These are phyloP conservation scores for Brachionus manjavacas DNA, from an alignment of 1,140 invertebrate species.

Conservation along the genomic window DNA sequence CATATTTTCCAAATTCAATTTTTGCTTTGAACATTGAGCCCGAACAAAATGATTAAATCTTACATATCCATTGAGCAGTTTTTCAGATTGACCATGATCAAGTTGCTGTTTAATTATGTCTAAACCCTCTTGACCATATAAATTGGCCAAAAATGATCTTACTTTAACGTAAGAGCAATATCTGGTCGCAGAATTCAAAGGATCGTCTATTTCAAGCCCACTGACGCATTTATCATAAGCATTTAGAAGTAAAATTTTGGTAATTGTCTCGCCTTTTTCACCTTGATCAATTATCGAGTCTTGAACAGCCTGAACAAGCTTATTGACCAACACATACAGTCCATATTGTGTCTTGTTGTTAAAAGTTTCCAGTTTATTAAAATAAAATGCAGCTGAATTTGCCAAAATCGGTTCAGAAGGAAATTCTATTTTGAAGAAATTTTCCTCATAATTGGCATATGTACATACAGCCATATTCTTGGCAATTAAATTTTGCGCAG, in stretches of 20 bases:
- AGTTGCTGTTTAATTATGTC: background rate
- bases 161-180: background rate
- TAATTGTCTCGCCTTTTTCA: constrained; percentile 1
- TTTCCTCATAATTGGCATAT: background rate
- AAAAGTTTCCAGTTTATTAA: background rate
- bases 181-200: background rate
- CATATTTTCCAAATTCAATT: background rate
- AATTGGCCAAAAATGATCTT: background rate
- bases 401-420: constrained; percentile 5
- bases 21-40: background rate
- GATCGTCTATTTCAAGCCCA: background rate
- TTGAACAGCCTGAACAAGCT: background rate
- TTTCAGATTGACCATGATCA: background rate
- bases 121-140: background rate
- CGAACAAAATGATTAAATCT: constrained; percentile 1
- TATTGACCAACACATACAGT: background rate
- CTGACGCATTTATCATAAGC: background rate
- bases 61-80: background rate
- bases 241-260: background rate
- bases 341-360: background rate
- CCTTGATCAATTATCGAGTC: background rate
- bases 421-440: background rate
- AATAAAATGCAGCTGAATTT: background rate
- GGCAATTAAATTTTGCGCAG: background rate
- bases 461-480: background rate